Base-by-base conservation (phyloP, 2,888 invertebrate genomes). In the Torymus texanus region DNA sequence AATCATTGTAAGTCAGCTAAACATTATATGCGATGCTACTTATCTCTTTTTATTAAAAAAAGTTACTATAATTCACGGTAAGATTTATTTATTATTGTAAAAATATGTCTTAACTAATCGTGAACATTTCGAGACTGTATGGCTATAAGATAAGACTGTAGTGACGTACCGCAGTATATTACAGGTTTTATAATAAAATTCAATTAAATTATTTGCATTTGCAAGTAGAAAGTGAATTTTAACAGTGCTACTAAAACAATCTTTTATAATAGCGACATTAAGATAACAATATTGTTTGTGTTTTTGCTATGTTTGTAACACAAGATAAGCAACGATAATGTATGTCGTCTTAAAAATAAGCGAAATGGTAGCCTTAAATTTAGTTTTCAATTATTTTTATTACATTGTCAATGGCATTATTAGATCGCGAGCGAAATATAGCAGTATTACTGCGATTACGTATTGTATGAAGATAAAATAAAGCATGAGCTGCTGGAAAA, bases 401-500 rank as follows among this genome's bases (percentile, higher is more conserved):
- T 56, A 71, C 55, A 72, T 65, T 62, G 24, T 14, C 41, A 73
- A 76, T 63, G n/a, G 62, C 50, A 75, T 75, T 18, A 59, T 13
- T 41, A 56, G 70, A 73, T 76, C 74, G 71, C 66, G 81, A 74
- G 70, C 71, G 74, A 74, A 68, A n/a, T 68, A 62, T 62, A 79
- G 67, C 72, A 58, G 68, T 74, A 29, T 70, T 70, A 70, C 75
- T 77, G 68, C 79, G 74, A 81, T 75, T 58, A 74, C 68, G 81
- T 83, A 84, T 85, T 88, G 87, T 87, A 88, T 83, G 85, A 86
- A 86, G 84, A 85, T 83, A 85, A 85, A 88, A 88, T 88, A 88
- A 88, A 88, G 87, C 87, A 87, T 86, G 85, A 86, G 85, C 82
- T 84, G 86, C 84, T 87, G 85, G 84, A 85, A 84, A 85, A 85